These are phyloP conservation scores for Coregonus ussuriensis DNA, from an alignment of 2,797 vertebrate genomes.

Conservation along the genomic window DNA sequence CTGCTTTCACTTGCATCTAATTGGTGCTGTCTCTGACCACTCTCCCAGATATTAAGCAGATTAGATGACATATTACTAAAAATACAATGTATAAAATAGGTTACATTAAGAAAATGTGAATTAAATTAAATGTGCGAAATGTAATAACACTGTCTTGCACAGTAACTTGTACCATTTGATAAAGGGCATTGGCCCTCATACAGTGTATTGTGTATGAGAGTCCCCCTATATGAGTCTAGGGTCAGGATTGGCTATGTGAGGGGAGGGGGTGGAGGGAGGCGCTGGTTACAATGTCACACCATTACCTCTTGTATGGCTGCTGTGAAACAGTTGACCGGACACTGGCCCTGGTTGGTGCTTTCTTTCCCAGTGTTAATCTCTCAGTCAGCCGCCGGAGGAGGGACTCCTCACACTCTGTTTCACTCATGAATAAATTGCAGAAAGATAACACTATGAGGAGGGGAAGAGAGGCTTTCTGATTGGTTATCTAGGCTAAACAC, in stretches of 20 bases:
- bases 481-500: conserved; percentile 22
- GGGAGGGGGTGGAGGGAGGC: not conserved
- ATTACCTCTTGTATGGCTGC: not conserved
- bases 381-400: conserved; percentile 76
- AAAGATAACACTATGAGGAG: conserved; percentile 70
- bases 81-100: not conserved
- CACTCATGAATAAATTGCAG: conserved; percentile 6
- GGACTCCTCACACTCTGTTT: conserved; percentile 79
- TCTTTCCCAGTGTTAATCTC: conserved; percentile 78
- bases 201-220: not conserved
- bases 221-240: not conserved
- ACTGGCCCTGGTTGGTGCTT: conserved; percentile 53
- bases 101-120: not conserved
- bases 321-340: conserved; percentile 18
- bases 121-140: not conserved
- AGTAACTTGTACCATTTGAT: not conserved
- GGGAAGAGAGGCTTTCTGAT: conserved; percentile 65
- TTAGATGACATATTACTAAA: not conserved
- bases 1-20: not conserved
- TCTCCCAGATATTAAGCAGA: not conserved
- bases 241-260: no score
- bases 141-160: not conserved
- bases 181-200: not conserved
- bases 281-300: not conserved
- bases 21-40: not conserved